These are phyloP conservation scores for Eulemur rufifrons DNA, from an alignment of 2,113 vertebrate genomes.

Conservation along the genomic window DNA sequence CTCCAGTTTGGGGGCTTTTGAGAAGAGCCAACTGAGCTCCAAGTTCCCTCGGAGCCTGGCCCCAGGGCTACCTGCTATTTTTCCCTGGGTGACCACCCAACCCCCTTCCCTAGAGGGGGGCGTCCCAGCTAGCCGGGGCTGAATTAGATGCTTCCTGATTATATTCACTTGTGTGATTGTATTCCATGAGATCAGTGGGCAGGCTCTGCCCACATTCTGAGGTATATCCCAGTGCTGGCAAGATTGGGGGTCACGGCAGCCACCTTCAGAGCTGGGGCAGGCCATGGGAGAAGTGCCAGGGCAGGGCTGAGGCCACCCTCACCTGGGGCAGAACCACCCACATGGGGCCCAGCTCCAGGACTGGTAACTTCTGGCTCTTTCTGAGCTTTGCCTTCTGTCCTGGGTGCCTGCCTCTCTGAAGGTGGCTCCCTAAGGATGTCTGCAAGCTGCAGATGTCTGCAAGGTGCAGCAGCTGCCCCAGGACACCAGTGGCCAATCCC, in stretches of 20 bases:
- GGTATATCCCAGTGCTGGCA: neutral
- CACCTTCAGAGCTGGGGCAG: no score
- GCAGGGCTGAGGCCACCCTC: neutral
- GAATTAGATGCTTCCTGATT: no score
- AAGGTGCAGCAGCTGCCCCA: accelerated
- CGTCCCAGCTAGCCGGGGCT: neutral
- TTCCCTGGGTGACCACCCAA: neutral
- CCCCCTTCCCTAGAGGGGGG: accelerated
- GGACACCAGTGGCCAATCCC: accelerated
- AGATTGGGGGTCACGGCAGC: neutral
- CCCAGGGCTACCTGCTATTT: neutral
- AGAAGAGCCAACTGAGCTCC: accelerated
- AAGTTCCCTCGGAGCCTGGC: accelerated
- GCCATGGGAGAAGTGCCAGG: neutral
- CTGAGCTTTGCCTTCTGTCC: neutral
- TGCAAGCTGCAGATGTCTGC: no score
- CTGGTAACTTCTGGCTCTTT: accelerated
- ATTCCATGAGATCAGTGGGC: accelerated
- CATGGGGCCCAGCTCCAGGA: neutral
- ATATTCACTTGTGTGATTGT: accelerated
- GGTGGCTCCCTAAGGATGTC: neutral
- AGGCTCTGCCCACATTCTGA: accelerated
- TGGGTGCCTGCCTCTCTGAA: neutral
- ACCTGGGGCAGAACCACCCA: no score
- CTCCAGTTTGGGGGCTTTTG: neutral